Evolutionary conservation across 2,113 vertebrate species (phyloP).

Genomic region (Eclectus roratus): DNA sequence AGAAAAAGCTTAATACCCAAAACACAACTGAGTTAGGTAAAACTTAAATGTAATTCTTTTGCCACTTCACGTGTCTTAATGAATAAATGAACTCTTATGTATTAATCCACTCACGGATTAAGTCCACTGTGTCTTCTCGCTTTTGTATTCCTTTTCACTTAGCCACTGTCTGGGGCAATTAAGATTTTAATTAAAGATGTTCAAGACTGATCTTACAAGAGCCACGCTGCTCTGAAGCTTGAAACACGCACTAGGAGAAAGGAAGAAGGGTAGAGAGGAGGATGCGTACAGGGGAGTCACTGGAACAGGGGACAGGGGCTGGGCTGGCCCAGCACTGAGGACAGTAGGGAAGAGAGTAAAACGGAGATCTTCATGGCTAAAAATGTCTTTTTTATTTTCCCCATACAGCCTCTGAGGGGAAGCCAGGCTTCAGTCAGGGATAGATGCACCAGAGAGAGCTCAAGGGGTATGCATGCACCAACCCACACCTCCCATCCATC

Average conservation of each 20-base stretch:
- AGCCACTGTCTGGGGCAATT: background rate
- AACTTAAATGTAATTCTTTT: background rate
- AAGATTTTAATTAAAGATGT: background rate
- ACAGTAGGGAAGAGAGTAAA: rapidly evolving
- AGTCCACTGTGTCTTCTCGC: background rate
- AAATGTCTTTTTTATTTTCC: background rate
- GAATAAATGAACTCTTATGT: background rate
- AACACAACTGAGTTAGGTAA: background rate
- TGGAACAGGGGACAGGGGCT: background rate
- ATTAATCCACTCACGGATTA: background rate
- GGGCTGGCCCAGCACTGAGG: background rate
- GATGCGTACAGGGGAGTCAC: background rate
- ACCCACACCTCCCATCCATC: background rate
- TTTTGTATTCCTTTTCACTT: background rate
- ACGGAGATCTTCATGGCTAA: background rate
- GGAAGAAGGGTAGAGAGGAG: background rate
- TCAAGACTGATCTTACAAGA: background rate
- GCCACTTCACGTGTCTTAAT: background rate
- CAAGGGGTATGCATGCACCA: rapidly evolving
- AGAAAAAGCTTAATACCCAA: background rate
- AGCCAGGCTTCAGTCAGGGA: background rate
- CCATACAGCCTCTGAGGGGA: background rate
- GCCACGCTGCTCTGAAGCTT: background rate
- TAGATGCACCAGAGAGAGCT: rapidly evolving
- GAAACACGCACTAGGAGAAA: background rate